Base-by-base conservation (phyloP, 1,140 invertebrate species). In the Gerris buenoi region DNA sequence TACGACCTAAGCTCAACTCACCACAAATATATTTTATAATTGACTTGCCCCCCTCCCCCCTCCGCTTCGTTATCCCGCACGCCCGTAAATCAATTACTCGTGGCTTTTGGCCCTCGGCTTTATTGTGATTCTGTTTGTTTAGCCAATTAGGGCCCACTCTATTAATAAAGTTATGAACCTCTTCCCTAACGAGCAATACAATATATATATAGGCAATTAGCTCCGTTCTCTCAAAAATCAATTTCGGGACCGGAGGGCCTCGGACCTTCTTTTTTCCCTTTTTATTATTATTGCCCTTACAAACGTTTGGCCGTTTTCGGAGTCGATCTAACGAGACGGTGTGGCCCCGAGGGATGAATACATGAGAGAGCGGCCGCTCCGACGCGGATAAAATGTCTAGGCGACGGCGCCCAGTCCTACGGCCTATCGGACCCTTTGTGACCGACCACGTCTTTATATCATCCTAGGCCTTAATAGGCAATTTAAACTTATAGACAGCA, bases 91-190 rank as follows among this genome's bases (percentile, higher is more conserved):
- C 68, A 68, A 68, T 68, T 68, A 68, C 33, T 18, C 18, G 33
- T 10, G 18, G 33, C 33, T 46, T 46, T 68, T 64, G 68, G 64
- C 61, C 33, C 68, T 22, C 58, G 33, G 57, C 27, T 68, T 68
- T 66, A 66, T 68, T 65, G 64, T 68, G 68, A 66, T 68, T 68
- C 63, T 68, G 68, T 68, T 68, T 68, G 68, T 68, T 68, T 68
- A 68, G 68, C 68, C 68, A 68, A 68, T 68, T 68, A 67, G 66
- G 27, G 64, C 26, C 64, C 57, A 26, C 26, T 68, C 63, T 63
- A 66, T 68, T 68, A 68, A 68, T 68, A 64, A 68, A 68, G 68
- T 68, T 68, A 66, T 68, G 25, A 27, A 25, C 65, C 59, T 61
- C 25, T 13, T n/a, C 23, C 26, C 29, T 68, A 68, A 68, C 68